Base-by-base conservation (phyloP, 2,888 invertebrate species). In the Bembecia ichneumoniformis region DNA sequence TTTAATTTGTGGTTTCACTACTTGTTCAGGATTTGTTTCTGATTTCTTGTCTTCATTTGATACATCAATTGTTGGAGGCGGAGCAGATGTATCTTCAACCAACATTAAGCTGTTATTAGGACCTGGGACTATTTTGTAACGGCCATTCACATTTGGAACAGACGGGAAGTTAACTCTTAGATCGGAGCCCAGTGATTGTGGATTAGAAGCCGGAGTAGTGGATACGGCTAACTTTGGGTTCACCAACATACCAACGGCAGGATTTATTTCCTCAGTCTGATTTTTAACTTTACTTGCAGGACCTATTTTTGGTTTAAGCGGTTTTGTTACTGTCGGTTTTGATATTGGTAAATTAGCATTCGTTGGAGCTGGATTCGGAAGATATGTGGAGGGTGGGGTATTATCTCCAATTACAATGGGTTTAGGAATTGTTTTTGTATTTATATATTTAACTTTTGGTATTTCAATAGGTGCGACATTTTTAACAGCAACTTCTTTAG, bases 41-140 rank as follows among this genome's bases (percentile, higher is more conserved):
- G 28, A 28, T 28, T 28, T 28, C 28, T 9, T 28, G 28, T 28
- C n/a, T n/a, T n/a, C n/a, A n/a, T n/a, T n/a, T 35, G 35, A 35
- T 35, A 35, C 5, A 28, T 28, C 28, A 28, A 9, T 28, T 40
- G 13, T 5, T 40, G 7, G 13, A 44, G 44, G 17, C 11, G 44
- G 17, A 9, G 14, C 17, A 1, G 40, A 13, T 40, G 40, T 40
- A 47, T 81, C 81, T 69, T 82, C 82, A 35, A 82, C 66, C 47
- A 84, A 62, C 13, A 75, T 75, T 49, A 78, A 82, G 17, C 77
- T 76, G 55, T 83, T 84, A 56, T 84, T 81, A 16, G 86, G 83
- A 1, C 87, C 87, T 14, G 81, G 77, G 4, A 84, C 63, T 56
- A 86, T 60, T 62, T 82, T 81, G 52, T 77, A 84, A 15, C 78